Evolutionary conservation across 2,888 invertebrate species (phyloP).

Genomic region (Lycaena phlaeas): DNA sequence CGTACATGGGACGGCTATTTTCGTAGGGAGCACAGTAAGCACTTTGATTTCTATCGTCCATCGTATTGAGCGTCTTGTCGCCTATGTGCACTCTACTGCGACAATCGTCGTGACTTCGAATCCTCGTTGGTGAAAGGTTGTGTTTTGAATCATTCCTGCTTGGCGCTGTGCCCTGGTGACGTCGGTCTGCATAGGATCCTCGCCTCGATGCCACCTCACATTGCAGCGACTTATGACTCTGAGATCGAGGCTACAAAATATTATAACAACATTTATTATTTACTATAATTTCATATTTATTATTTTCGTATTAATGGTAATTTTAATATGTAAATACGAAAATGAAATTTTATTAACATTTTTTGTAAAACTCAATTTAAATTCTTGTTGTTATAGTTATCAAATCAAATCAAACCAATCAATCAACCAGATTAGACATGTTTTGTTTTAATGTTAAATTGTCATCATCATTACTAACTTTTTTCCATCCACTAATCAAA

Average conservation of each 20-base stretch:
- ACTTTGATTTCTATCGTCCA: conserved; percentile 24
- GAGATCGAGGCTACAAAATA: conserved; percentile 39
- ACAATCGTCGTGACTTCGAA: conserved; percentile 43
- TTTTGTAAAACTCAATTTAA: too few relatives aligned
- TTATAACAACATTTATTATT: neutral
- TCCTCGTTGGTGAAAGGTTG: conserved; percentile 29
- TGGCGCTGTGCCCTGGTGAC: conserved; percentile 27
- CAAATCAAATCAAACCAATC: too few relatives aligned
- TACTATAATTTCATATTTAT: too few relatives aligned
- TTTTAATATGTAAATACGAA: too few relatives aligned
- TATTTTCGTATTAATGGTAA: too few relatives aligned
- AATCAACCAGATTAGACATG: too few relatives aligned
- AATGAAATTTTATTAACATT: too few relatives aligned
- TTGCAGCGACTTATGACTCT: conserved; percentile 58
- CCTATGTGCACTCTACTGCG: conserved; percentile 26
- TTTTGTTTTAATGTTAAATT: too few relatives aligned
- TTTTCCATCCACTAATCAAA: too few relatives aligned
- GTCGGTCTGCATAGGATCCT: conserved; percentile 30
- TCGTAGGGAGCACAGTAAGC: conserved; percentile 31
- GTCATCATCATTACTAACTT: too few relatives aligned
- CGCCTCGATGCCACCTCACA: conserved; percentile 38
- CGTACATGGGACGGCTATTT: conserved; percentile 29
- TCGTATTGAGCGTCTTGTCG: conserved; percentile 23
- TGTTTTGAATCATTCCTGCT: conserved; percentile 34
- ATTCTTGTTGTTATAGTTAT: too few relatives aligned